These are phyloP conservation scores for Homalodisca vitripennis DNA, from an alignment of 1,140 invertebrate species.

Conservation along the genomic window DNA sequence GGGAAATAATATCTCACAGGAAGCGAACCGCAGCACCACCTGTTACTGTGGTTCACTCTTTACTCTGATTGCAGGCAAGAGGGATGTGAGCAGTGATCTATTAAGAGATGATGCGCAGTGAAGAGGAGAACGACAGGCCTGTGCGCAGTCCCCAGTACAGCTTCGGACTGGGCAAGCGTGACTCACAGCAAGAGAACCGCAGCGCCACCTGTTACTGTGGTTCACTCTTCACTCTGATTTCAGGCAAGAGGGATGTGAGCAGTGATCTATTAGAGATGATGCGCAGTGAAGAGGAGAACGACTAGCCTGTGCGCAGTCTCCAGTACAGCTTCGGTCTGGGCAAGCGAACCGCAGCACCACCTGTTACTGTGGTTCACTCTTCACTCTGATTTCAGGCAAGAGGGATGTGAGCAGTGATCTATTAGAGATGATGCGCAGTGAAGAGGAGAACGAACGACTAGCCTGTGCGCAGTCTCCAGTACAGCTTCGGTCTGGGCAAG, in stretches of 20 bases:
- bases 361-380: not conserved
- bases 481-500: not conserved
- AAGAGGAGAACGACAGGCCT: not conserved
- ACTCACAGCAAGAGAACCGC: constrained; percentile 32
- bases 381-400: not conserved
- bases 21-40: no score
- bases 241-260: constrained; percentile 11
- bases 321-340: constrained; percentile 34
- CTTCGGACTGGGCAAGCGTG: constrained; percentile 53
- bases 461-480: not conserved
- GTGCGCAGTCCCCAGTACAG: constrained; percentile 42
- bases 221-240: not conserved
- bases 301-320: not conserved
- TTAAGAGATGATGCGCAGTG: no score
- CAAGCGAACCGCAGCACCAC: no score
- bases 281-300: constrained; percentile 1
- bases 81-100: constrained; percentile 6
- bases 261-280: constrained; percentile 9
- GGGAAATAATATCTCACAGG: no score
- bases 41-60: no score
- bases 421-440: not conserved
- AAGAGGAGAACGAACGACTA: not conserved
- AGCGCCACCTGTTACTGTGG: no score
- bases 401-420: not conserved
- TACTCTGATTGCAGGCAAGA: not conserved